Evolutionary conservation across 2,797 vertebrate species (phyloP).

Genomic region (Phylloscopus collybita): DNA sequence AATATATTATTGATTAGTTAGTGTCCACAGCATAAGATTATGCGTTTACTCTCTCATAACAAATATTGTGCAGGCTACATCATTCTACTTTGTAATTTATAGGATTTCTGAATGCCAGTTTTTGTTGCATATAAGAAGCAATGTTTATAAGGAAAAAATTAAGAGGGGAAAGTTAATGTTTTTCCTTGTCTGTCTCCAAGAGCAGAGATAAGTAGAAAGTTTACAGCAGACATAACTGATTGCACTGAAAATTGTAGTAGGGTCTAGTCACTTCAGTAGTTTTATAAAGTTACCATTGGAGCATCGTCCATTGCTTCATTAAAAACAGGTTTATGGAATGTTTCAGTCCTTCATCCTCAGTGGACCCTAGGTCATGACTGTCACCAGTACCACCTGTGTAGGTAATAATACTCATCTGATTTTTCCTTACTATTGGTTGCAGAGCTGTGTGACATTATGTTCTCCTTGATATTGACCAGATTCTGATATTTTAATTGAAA

Average conservation of each 20-base stretch:
- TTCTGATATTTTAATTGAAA: not conserved
- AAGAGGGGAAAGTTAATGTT: not conserved
- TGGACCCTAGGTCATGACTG: not conserved
- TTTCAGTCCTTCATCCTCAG: not conserved
- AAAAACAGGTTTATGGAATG: not conserved
- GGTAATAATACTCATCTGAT: not conserved
- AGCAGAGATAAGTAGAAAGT: not conserved
- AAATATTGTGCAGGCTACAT: not conserved
- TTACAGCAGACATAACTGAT: not conserved
- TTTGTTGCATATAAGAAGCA: not conserved
- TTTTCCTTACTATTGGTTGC: not conserved
- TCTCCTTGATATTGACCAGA: not conserved
- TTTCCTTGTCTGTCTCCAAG: not conserved
- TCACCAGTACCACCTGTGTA: not conserved
- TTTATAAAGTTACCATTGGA: not conserved
- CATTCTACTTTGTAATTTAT: not conserved
- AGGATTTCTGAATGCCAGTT: not conserved
- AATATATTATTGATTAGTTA: not conserved
- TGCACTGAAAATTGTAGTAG: not conserved
- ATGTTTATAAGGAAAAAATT: not conserved
- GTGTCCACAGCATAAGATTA: not conserved
- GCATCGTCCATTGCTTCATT: not conserved
- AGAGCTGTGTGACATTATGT: not conserved
- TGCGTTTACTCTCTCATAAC: not conserved
- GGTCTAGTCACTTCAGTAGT: not conserved